phyloP scores from a whole-genome alignment of 2,113 vertebrate genomes.

The Taurulus bubalis region DNA sequence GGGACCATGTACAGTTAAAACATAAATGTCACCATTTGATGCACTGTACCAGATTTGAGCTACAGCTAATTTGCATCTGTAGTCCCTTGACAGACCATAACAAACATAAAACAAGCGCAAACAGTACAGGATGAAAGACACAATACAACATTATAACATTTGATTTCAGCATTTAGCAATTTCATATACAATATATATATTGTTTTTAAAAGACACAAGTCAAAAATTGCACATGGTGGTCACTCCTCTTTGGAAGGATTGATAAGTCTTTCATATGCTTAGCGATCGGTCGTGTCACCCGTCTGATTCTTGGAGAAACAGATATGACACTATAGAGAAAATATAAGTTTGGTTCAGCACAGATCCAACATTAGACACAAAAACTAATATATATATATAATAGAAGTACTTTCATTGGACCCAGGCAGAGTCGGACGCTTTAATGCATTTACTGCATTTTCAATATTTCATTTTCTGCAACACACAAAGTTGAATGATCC shows the following conservation, averaged over 20 bases:
- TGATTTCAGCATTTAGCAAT: constrained; percentile 12
- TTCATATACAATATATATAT: constrained; percentile 26
- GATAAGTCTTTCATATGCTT: constrained; percentile 24
- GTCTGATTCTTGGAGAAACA: constrained; percentile 50
- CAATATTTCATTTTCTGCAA: constrained; percentile 12
- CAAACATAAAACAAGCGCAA: too few relatives aligned
- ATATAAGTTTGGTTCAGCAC: constrained; percentile 27
- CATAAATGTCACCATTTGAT: too few relatives aligned
- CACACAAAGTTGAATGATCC: constrained; percentile 4
- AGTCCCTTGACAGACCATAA: too few relatives aligned
- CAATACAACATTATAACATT: too few relatives aligned
- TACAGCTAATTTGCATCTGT: too few relatives aligned
- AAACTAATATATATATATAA: not conserved
- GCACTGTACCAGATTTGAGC: too few relatives aligned
- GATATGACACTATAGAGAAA: constrained; percentile 53
- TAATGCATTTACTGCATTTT: constrained; percentile 26
- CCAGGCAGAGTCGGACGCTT: constrained; percentile 15
- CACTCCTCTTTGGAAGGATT: constrained; percentile 63
- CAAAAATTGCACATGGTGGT: constrained; percentile 65
- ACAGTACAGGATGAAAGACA: too few relatives aligned
- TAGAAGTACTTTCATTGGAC: constrained; percentile 16
- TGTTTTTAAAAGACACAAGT: constrained; percentile 50
- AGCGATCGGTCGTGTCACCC: constrained; percentile 13
- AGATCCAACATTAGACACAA: not conserved
- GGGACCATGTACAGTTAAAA: too few relatives aligned